Conservation (phyloP, 2,797 vertebrate genomes). For the Hippocampus kuda region DNA sequence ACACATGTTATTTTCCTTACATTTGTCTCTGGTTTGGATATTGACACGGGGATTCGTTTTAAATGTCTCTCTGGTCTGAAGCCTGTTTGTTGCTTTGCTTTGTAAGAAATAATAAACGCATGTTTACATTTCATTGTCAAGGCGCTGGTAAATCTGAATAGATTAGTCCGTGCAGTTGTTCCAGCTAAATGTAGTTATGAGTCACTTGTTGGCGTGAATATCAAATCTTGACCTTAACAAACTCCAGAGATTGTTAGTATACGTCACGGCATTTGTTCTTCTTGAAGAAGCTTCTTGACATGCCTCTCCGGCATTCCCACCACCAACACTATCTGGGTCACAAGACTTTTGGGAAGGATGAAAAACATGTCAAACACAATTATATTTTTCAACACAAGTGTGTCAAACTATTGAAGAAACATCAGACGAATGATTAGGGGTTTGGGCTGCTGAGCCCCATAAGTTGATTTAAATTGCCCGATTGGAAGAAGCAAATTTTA, state of each 20-base stretch:
- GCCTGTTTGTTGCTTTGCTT: not conserved
- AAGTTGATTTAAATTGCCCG: conserved; percentile 1
- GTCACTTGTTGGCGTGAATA: conserved; percentile 34
- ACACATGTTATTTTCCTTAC: not conserved
- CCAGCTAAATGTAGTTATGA: conserved; percentile 36
- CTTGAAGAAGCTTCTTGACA: conserved; percentile 32
- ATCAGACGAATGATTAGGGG: conserved; percentile 10
- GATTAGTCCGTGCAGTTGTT: conserved; percentile 18
- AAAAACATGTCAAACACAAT: conserved; percentile 45
- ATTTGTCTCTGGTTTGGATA: not conserved
- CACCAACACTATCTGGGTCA: conserved; percentile 34
- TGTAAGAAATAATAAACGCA: conserved; percentile 12
- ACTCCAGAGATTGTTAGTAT: conserved; percentile 33
- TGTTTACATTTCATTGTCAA: conserved; percentile 19
- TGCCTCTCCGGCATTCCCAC: conserved; percentile 36
- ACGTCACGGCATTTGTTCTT: conserved; percentile 21
- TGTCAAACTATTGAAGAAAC: conserved; percentile 19
- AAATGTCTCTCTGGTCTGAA: not conserved
- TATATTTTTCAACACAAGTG: conserved; percentile 18
- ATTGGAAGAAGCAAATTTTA: not conserved
- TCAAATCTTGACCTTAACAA: conserved; percentile 36
- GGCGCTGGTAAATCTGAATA: conserved; percentile 10
- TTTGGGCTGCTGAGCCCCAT: not conserved
- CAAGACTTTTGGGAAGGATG: conserved; percentile 19
- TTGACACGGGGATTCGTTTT: not conserved